Base-by-base conservation (phyloP, 2,113 vertebrate species). In the Sinocyclocheilus grahami region DNA sequence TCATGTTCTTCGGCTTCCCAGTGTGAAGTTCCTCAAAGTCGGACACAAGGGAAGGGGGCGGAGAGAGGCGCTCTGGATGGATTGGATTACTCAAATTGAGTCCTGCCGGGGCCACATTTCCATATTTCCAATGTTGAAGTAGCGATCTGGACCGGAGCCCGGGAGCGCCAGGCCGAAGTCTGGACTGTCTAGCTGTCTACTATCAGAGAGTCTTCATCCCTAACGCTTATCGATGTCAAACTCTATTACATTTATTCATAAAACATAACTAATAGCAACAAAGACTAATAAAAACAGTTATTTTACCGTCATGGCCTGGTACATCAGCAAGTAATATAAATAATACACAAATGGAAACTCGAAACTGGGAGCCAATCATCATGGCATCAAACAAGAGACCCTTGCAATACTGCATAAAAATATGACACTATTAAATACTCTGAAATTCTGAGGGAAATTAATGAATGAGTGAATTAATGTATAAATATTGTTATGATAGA, bases 51-150 rank as follows among this genome's bases (percentile, higher is more conserved):
- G 87, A 88, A 90, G 53, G 69, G 60, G 89, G 87, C 81, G 87
- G 85, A 87, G 85, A 81, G 78, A 62, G 51, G 18, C 42, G 46
- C 3, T 69, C 58, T 37, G 8, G 46, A 71, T 67, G 75, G 46
- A 74, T 76, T 60, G 82, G 60, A 76, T 89, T 77, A 87, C 72
- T 89, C 46, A 87, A 82, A 42, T 42, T 81, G 71, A 65, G 48
- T 72, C 72, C 60, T 82, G 74, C 82, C 33, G 33, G 63, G 16
- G 22, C 22, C 53, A 86, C 22, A 71, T 58, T 80, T 86, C 46
- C 87, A 80, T 84, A 83, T 88, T 88, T 85, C 85, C 85, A 53
- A 55, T 33, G 67, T 53, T 87, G 83, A 80, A 89, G 75, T 82
- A 62, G 39, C 30, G 63, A 78, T 72, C 72, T 88, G 86, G 85